Percentiles rank a stretch among this genome's conserved stretches.
phyloP scores from a whole-genome alignment of 2,113 vertebrate genomes.

The Chunga burmeisteri region DNA sequence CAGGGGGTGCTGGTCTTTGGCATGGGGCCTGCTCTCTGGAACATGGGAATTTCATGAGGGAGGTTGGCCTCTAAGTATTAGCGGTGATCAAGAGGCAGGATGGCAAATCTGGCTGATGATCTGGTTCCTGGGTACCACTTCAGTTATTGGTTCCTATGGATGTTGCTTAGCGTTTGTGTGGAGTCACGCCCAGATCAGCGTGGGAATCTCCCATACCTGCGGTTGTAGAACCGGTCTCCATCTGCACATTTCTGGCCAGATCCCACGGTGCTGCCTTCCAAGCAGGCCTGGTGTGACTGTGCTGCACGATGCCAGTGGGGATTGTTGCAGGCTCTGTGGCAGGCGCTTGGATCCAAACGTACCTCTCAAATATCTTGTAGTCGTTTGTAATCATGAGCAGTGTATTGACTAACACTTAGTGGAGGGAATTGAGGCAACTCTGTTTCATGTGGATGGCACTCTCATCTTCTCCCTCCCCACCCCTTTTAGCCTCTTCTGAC shows the following conservation, averaged over 20 bases:
- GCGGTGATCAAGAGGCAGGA: neutral
- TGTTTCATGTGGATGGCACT: neutral
- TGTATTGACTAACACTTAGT: neutral
- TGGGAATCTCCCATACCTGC: neutral
- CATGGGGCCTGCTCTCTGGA: accelerated
- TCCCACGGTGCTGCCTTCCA: neutral
- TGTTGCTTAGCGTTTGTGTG: neutral
- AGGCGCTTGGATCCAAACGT: neutral
- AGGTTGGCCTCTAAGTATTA: neutral
- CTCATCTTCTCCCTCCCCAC: neutral
- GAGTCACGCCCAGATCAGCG: accelerated
- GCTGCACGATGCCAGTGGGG: neutral
- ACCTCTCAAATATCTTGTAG: neutral
- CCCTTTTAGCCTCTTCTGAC: neutral
- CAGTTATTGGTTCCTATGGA: neutral
- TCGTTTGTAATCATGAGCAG: conserved; percentile 27
- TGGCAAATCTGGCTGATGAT: neutral
- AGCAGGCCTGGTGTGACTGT: neutral
- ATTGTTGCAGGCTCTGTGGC: neutral
- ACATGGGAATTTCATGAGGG: neutral
- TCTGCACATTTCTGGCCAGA: neutral
- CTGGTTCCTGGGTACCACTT: neutral
- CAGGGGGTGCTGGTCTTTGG: neutral
- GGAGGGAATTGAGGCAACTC: neutral
- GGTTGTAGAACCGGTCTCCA: neutral